Evolutionary conservation across 2,888 invertebrate genomes (phyloP).

Genomic region (Drosophila quasianomalipes): DNA sequence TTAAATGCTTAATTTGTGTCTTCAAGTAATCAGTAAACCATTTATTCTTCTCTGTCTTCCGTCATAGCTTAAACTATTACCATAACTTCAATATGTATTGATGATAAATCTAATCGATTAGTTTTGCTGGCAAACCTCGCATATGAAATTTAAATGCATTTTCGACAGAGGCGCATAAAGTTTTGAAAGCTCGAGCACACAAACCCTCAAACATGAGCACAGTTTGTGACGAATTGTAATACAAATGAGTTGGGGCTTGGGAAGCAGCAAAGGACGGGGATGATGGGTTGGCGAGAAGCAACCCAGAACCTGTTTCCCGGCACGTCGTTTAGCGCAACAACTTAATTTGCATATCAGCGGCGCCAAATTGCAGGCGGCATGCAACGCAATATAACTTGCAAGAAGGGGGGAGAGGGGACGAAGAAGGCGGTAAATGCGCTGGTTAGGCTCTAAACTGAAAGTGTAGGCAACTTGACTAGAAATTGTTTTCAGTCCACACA

Average conservation of each 20-base stretch:
- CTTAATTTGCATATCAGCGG: slow-evolving; percentile 84
- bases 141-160: slow-evolving; percentile 56
- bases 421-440: slow-evolving; percentile 2
- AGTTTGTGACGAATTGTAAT: slow-evolving; percentile 77
- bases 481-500: slow-evolving; percentile 67
- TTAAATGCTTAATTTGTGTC: neutral
- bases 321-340: slow-evolving; percentile 84
- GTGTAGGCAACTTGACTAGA: slow-evolving; percentile 57
- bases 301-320: slow-evolving; percentile 64
- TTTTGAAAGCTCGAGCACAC: slow-evolving; percentile 45
- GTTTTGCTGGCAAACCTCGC: slow-evolving; percentile 49
- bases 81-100: neutral
- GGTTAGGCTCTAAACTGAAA: slow-evolving; percentile 47
- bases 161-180: slow-evolving; percentile 59
- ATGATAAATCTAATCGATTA: neutral
- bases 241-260: slow-evolving; percentile 67
- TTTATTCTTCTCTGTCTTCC: no score
- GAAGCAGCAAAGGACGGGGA: neutral
- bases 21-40: neutral
- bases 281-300: neutral
- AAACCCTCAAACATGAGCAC: slow-evolving; percentile 15
- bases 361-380: slow-evolving; percentile 84
- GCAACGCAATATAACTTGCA: slow-evolving; percentile 65
- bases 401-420: neutral
- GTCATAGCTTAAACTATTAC: neutral